Evolutionary conservation across 2,888 invertebrate genomes (phyloP).

Genomic region (Apamea sordens): DNA sequence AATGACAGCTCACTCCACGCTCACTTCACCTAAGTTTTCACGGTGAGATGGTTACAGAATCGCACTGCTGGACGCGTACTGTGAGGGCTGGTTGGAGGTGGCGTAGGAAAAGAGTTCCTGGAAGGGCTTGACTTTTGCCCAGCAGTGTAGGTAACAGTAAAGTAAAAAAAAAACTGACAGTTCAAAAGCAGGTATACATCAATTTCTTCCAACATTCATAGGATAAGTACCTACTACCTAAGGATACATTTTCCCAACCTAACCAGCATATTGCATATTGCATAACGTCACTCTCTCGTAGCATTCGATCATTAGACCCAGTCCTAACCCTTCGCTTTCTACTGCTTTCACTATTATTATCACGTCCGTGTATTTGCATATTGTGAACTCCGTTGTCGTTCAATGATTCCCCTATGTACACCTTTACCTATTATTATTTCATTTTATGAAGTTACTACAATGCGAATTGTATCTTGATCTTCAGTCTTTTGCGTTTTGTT

Average conservation of each 20-base stretch:
- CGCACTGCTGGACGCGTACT: no score
- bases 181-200: neutral
- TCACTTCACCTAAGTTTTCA: no score
- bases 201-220: neutral
- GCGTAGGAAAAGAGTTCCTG: neutral
- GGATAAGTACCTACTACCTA: neutral
- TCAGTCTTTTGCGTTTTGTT: neutral
- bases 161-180: neutral
- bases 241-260: neutral
- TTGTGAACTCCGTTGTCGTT: conserved; percentile 22
- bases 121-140: neutral
- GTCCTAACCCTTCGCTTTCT: conserved; percentile 46
- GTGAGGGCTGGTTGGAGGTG: neutral
- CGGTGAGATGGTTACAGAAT: no score
- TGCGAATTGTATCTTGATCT: neutral
- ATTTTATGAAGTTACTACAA: neutral
- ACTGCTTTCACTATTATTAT: conserved; percentile 54
- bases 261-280: conserved; percentile 7
- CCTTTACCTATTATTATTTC: conserved; percentile 25
- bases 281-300: conserved; percentile 17
- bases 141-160: neutral
- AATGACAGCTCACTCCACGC: no score
- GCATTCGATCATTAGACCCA: conserved; percentile 4
- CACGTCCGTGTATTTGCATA: conserved; percentile 48
- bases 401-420: conserved; percentile 9